Conservation (phyloP, 2,113 vertebrate genomes). For the Tachysurus vachellii region DNA sequence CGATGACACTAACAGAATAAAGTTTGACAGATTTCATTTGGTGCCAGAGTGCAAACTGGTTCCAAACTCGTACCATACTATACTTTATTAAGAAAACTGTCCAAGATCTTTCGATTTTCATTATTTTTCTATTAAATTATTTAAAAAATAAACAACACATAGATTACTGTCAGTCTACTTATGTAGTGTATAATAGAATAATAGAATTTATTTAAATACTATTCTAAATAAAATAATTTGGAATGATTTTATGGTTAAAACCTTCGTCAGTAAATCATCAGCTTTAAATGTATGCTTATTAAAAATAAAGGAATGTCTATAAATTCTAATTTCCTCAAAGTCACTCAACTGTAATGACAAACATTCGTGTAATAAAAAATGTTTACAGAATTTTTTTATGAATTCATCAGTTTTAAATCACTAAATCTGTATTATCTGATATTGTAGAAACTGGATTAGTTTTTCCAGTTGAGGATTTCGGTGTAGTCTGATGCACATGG, state of each 20-base stretch:
- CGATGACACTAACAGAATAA: not conserved
- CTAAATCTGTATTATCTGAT: not conserved
- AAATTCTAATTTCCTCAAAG: not conserved
- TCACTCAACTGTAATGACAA: not conserved
- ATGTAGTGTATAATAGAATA: no score
- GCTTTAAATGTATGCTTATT: not conserved
- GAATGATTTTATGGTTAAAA: not conserved
- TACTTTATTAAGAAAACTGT: not conserved
- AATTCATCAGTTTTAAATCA: not conserved
- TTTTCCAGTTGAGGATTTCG: not conserved
- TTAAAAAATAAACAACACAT: not conserved
- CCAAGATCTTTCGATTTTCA: not conserved
- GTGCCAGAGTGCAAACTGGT: not conserved
- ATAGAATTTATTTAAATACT: not conserved
- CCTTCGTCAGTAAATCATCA: not conserved
- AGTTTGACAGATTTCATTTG: not conserved
- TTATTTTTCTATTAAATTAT: no score
- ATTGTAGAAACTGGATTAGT: no score
- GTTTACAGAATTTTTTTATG: not conserved
- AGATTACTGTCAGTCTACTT: not conserved
- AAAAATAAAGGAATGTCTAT: not conserved
- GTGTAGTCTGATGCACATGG: not conserved
- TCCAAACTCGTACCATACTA: not conserved
- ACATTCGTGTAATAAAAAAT: not conserved
- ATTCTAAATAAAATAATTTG: not conserved